These are phyloP conservation scores for Watsonalla binaria DNA, from an alignment of 2,888 invertebrate species.

Conservation along the genomic window DNA sequence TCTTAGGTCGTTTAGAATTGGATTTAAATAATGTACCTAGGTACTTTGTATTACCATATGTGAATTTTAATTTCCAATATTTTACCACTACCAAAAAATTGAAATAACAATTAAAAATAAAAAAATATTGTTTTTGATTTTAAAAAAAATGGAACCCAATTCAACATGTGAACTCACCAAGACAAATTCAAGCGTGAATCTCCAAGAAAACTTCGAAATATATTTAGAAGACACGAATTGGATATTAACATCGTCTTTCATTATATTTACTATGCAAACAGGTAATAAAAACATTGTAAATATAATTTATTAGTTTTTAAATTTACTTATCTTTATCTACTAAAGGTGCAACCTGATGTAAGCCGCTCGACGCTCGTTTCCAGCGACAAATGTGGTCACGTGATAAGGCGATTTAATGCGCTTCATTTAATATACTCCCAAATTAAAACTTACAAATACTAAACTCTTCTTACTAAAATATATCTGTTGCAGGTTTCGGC, in stretches of 20 bases:
- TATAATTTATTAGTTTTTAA: no score
- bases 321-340: no score
- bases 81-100: no score
- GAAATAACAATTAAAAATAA: not conserved
- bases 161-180: slow-evolving; percentile 6
- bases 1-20: no score
- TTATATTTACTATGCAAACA: slow-evolving; percentile 94
- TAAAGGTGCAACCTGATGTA: no score
- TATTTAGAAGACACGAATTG: slow-evolving; percentile 91
- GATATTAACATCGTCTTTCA: slow-evolving; percentile 82
- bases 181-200: slow-evolving; percentile 58
- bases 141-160: slow-evolving; percentile 49
- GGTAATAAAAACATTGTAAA: slow-evolving; percentile 67
- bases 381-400: no score
- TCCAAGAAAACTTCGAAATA: slow-evolving; percentile 82
- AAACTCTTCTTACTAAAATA: slow-evolving; percentile 2
- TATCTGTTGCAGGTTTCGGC: slow-evolving; percentile 85
- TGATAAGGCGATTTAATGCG: no score
- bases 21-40: no score
- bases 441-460: not conserved
- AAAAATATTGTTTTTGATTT: not conserved
- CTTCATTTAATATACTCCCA: no score
- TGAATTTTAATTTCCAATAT: no score
- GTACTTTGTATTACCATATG: no score
- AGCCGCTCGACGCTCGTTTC: no score